Percentiles rank a stretch among this genome's conserved stretches.
Evolutionary conservation across 2,888 invertebrate species (phyloP).

Genomic region (Trichogramma dendrolimi): DNA sequence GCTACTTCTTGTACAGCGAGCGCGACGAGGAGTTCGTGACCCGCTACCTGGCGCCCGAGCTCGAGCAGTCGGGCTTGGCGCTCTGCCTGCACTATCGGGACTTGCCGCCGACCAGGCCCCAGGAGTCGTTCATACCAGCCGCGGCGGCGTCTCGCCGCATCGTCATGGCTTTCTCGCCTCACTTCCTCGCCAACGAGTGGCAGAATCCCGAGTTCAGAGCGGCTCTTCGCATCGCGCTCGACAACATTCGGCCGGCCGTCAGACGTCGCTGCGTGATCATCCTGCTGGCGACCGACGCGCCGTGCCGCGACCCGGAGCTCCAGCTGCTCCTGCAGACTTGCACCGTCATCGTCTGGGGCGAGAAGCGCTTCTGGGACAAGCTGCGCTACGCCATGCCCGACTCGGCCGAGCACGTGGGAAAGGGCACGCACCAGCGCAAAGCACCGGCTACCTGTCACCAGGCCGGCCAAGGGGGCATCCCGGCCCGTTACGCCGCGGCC

Average conservation of each 20-base stretch:
- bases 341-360: constrained; percentile 69
- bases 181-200: constrained; percentile 82
- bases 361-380: constrained; percentile 82
- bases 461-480: constrained; percentile 42
- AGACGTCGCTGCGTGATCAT: constrained; percentile 46
- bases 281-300: constrained; percentile 62
- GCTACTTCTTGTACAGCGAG: constrained; percentile 81
- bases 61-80: constrained; percentile 68
- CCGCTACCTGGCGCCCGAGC: constrained; percentile 65
- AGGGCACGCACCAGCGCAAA: constrained; percentile 30
- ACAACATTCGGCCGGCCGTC: constrained; percentile 53
- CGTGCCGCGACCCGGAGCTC: constrained; percentile 72
- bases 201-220: constrained; percentile 74
- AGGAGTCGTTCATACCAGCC: constrained; percentile 58
- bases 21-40: constrained; percentile 71
- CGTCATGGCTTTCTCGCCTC: constrained; percentile 74
- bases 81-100: constrained; percentile 61
- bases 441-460: constrained; percentile 27
- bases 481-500: constrained; percentile 68
- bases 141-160: constrained; percentile 71
- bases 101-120: constrained; percentile 46
- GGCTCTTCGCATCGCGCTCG: constrained; percentile 73
- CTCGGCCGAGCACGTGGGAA: constrained; percentile 53
- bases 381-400: constrained; percentile 74
- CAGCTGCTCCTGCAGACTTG: constrained; percentile 70